Conservation (phyloP, 2,113 vertebrate genomes). For the Sinocyclocheilus anophthalmus region DNA sequence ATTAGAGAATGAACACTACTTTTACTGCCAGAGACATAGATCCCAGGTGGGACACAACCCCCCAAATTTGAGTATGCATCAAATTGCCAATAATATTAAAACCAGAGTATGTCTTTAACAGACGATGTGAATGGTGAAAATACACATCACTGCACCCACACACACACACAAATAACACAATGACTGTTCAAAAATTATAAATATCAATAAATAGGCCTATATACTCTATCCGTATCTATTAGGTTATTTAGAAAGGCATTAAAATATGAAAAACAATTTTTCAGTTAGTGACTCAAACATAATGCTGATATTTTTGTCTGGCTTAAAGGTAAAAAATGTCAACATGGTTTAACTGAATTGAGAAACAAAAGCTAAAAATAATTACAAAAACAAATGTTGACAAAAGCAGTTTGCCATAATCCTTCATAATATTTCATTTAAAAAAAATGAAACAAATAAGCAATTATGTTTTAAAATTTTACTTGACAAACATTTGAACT, state of each 20-base stretch:
- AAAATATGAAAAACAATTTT: neutral
- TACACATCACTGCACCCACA: neutral
- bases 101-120: neutral
- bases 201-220: no score
- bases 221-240: neutral
- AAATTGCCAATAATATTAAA: neutral
- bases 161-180: neutral
- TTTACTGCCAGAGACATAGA: neutral
- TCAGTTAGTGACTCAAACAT: neutral
- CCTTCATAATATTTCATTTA: neutral
- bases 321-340: neutral
- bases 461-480: neutral
- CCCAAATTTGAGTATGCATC: neutral
- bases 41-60: neutral
- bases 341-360: neutral
- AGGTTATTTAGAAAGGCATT: neutral
- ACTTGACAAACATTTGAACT: neutral
- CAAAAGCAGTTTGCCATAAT: neutral
- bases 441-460: no score
- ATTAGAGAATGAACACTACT: neutral
- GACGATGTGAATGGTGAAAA: neutral
- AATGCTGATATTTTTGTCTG: neutral
- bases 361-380: no score
- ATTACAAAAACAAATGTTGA: no score
- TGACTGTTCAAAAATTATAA: neutral